Percentiles rank a stretch among this genome's conserved stretches.
These are phyloP conservation scores for Trissoscelio sp. DNA, from an alignment of 2,888 invertebrate genomes.

Conservation along the genomic window DNA sequence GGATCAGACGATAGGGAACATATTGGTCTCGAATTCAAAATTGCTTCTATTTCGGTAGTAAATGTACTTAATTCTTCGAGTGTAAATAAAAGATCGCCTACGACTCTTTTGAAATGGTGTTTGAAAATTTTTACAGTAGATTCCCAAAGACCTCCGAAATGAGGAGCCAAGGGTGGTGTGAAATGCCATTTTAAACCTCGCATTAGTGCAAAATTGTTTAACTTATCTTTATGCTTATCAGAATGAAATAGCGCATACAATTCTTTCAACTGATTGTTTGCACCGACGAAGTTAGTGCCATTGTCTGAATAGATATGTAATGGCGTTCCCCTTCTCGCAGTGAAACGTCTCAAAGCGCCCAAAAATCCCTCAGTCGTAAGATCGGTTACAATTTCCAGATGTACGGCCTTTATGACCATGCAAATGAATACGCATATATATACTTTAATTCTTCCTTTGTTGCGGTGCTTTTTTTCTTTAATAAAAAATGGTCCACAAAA, in stretches of 20 bases:
- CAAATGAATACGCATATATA: slow-evolving; percentile 58
- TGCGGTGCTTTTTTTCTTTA: slow-evolving; percentile 61
- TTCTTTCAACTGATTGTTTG: neutral
- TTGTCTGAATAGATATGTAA: neutral
- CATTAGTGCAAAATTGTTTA: neutral
- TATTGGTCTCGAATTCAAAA: slow-evolving; percentile 25
- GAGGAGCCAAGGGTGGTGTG: slow-evolving; percentile 41
- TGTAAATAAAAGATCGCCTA: slow-evolving; percentile 66
- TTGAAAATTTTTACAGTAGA: slow-evolving; percentile 75
- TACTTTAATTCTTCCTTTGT: slow-evolving; percentile 58
- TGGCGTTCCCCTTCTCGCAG: neutral
- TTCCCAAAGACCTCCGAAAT: slow-evolving; percentile 76
- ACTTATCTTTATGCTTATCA: neutral
- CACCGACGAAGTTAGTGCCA: neutral
- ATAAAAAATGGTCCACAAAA: slow-evolving; percentile 73
- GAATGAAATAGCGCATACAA: neutral
- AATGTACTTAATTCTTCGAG: slow-evolving; percentile 24
- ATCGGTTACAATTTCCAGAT: slow-evolving; percentile 24
- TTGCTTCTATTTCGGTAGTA: slow-evolving; percentile 1
- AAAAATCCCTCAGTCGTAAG: slow-evolving; percentile 29
- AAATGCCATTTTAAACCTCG: neutral
- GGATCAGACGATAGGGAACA: slow-evolving; percentile 3
- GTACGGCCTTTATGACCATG: slow-evolving; percentile 25
- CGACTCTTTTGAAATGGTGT: slow-evolving; percentile 71
- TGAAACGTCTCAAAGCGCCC: neutral